Base-by-base conservation (phyloP, 1,140 invertebrate genomes). In the Globodera ellingtonae region DNA sequence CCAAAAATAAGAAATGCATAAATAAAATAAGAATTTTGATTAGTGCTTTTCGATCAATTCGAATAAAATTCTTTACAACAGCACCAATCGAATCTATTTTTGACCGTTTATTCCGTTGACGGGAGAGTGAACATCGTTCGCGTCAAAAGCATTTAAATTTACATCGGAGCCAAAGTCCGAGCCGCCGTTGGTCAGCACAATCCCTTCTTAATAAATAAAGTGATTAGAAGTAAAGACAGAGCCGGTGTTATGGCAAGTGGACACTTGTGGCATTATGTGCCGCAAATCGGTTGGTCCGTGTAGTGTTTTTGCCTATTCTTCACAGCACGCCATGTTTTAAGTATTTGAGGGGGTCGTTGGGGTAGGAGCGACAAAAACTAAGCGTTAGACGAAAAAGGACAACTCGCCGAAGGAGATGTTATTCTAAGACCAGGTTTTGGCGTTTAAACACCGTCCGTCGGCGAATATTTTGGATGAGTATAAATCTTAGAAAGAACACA, bases 151-250 rank as follows among this genome's bases (percentile, higher is more conserved):
- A 71, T 73, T 70, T 6, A 86, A 66, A 78, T 84, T 84, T 50
- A 83, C 82, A 8, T 71, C 81, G 18, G 85, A 86, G 44, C 84
- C 85, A 67, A 72, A 80, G 44, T 69, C 76, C 21, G 50, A 81
- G 52, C 59, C 69, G 7, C 80, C 80, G 59, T 81, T 81, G 9
- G 77, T 71, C 77, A 71, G 13, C 65, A 48, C 8, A 67, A 62
- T 56, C 46, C 9, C 62, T 13, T 77, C 62, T 35, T 13, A 59
- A 77, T 73, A 5, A 56, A 24, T n/a, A 18, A 52, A 21, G 35
- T 75, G n/a, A 24, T 24, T 24, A 24, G 24, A 24, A 24, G 52
- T 66, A 77, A 13, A 35, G 50, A 75, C 18, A 52, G 18, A 44
- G 8, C 10, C 35, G 7, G 21, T 50, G 18, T 35, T 35, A 35